phyloP scores from a whole-genome alignment of 1,140 invertebrate species.

The Oncopodura yosiiana region DNA sequence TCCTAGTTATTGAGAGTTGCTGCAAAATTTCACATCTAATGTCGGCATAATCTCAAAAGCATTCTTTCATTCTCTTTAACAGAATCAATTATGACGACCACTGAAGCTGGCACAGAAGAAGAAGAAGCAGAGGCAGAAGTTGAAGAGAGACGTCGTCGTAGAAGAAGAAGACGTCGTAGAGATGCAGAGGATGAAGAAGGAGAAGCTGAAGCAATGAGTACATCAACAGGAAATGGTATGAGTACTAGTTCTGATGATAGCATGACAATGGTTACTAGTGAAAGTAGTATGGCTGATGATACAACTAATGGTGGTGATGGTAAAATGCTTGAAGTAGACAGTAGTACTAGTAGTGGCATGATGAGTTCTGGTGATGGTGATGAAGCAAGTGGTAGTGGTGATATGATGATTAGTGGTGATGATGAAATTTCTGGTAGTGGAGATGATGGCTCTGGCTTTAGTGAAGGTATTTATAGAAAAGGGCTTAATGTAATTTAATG shows the following conservation, averaged over 20 bases:
- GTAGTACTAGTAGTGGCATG: no score
- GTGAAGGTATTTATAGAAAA: neutral
- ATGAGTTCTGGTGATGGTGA: neutral
- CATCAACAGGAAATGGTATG: no score
- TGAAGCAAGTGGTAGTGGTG: neutral
- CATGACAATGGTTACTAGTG: no score
- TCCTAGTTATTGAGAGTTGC: neutral
- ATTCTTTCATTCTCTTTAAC: neutral
- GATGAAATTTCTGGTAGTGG: neutral
- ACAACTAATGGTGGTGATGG: no score
- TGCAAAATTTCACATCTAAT: neutral
- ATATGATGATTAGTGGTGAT: neutral
- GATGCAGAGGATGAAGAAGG: no score
- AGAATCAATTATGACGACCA: conserved; percentile 22
- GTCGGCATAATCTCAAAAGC: neutral
- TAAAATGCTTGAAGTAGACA: no score
- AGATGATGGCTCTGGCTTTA: neutral
- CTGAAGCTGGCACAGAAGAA: conserved; percentile 20
- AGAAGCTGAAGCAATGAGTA: no score
- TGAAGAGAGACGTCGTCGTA: no score
- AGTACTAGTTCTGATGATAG: no score
- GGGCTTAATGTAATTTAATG: neutral
- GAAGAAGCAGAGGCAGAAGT: conserved; percentile 23
- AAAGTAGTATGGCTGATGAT: no score
- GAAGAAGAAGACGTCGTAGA: no score